Evolutionary conservation across 2,797 vertebrate species (phyloP), one percentile per base, ranked within the genome.

Genomic region (Acomys russatus): DNA sequence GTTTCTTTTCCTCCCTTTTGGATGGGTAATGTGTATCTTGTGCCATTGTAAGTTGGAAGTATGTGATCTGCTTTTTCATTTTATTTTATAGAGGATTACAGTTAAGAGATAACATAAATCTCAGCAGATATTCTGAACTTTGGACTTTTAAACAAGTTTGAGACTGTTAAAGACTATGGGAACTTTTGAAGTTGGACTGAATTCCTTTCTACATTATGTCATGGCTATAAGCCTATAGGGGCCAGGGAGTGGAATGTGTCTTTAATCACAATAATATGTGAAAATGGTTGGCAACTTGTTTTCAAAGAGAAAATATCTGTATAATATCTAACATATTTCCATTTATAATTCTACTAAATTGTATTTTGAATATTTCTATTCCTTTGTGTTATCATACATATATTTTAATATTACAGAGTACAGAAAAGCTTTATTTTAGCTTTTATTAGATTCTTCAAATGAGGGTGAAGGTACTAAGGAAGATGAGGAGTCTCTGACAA

Each of bases 321-420:
- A 18, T 30, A 91, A 0, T 79, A 22, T 96, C 49, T 96, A 35
- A 80, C 82, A 95, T 30, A 94, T 94, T 96, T 97, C 82, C 84
- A 38, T 96, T 92, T 92, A 96, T 96, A 88, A 23, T 66, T 94
- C 66, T 90, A 22, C 33, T 95, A 64, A 94, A 87, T 77, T 97
- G 30, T 94, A 83, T 89, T 91, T 94, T 96, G 91, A 93, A 85
- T 92, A 78, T 7, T 96, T 11, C 71, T 87, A 76, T 95, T 96
- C 95, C 91, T 94, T 86, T 96, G 49, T 88, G 66, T 95, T 95
- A 25, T 96, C 74, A 61, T 91, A 96, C 85, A 93, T 88, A 95
- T 44, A 25, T 93, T 73, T 88, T 74, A 91, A 93, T 91, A 49
- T 30, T 89, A 82, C 38, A 91, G 11, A 80, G 9, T 89, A 38